Evolutionary conservation across 2,888 invertebrate species (phyloP), one percentile per base, ranked within the genome.

Genomic region (Tricholauxania praeusta): DNA sequence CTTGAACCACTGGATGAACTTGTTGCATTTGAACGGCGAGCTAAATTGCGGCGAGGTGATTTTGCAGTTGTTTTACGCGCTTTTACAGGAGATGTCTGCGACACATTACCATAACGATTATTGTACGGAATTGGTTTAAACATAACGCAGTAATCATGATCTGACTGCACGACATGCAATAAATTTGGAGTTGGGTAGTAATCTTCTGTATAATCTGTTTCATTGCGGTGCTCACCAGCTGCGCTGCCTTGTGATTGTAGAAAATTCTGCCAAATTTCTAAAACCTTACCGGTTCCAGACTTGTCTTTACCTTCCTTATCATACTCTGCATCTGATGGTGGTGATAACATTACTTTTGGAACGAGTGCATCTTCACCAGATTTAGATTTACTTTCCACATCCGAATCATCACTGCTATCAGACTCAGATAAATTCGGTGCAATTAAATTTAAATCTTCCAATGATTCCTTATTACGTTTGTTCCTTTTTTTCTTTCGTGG

Each of bases 341-440:
- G 86, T 0, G 87, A 87, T 0, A 87, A 74, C 82, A 86, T 84
- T 0, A 87, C 82, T 39, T 82, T 81, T 1, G 87, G 86, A 76
- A 84, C 80, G 69, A 84, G 65, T 6, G 79, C 74, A 67, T 77
- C 78, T 57, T 79, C 78, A 39, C 81, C 80, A 22, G 78, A 78
- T 69, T 80, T 77, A n/a, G 79, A 79, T 76, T 81, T 81, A 39
- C 76, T 76, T 55, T 73, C 65, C 12, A 77, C 79, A 80, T 86
- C 81, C 39, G 83, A 81, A 76, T 94, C 94, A 74, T 91, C 91
- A 79, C 93, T 93, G 76, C 93, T 94, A 80, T 95, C 95, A 84
- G 94, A 94, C 81, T 95, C 95, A 0, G 95, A 95, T 57, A 96
- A 89, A 89, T 95, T 95, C 57, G 95, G 88, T 3, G 93, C 95